Evolutionary conservation across 2,888 invertebrate genomes (phyloP).

Genomic region (Fragum whitleyi): DNA sequence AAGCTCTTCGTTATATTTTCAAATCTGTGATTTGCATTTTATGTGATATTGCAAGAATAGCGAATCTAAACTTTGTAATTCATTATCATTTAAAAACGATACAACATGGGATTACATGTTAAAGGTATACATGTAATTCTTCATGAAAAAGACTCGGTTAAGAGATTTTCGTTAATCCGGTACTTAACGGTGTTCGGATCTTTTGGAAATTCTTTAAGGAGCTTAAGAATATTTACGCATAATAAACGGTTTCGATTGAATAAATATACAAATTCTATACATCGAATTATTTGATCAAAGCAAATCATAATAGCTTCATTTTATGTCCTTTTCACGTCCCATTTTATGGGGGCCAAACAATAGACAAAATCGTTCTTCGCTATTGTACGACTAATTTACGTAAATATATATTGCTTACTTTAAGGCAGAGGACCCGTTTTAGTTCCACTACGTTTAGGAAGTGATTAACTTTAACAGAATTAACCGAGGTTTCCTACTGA

Average conservation of each 20-base stretch:
- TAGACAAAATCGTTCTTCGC: not conserved
- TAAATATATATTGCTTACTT: too few relatives aligned
- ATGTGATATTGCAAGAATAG: too few relatives aligned
- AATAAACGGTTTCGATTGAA: slow-evolving; percentile 4
- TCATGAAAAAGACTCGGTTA: not conserved
- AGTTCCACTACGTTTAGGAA: too few relatives aligned
- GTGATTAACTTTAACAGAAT: too few relatives aligned
- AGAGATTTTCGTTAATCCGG: not conserved
- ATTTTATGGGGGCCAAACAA: not conserved
- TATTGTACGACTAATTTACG: too few relatives aligned
- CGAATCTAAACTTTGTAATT: too few relatives aligned
- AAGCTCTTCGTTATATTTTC: too few relatives aligned
- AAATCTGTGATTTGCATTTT: too few relatives aligned
- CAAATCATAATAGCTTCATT: not conserved
- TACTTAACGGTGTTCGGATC: not conserved
- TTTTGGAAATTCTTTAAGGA: not conserved
- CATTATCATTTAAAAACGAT: too few relatives aligned
- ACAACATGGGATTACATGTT: too few relatives aligned
- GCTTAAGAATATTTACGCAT: not conserved
- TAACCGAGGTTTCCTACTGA: too few relatives aligned
- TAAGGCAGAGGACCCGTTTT: too few relatives aligned
- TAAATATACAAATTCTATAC: slow-evolving; percentile 1
- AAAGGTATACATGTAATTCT: not conserved
- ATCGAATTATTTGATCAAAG: slow-evolving; percentile 1
- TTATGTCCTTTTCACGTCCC: not conserved